These are phyloP conservation scores for Falco naumanni DNA, from an alignment of 2,797 vertebrate genomes.

Conservation along the genomic window DNA sequence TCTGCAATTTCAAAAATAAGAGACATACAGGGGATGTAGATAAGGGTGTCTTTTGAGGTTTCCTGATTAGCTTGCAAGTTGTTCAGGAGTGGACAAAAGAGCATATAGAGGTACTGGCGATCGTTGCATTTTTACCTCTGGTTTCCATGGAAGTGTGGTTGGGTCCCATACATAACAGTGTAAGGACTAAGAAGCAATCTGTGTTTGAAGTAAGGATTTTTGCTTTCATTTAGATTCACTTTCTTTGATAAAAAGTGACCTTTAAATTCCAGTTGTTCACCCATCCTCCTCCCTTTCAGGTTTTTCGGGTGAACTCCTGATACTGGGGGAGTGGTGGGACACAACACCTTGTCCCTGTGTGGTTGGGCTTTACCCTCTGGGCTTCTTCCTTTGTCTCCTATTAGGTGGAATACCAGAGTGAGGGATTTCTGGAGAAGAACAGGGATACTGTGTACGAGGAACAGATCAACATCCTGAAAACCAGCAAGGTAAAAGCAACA, in stretches of 20 bases:
- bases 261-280: not conserved
- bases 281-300: not conserved
- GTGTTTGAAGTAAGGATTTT: not conserved
- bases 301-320: not conserved
- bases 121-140: not conserved
- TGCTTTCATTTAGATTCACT: not conserved
- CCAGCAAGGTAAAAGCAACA: slow-evolving; percentile 87
- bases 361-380: not conserved
- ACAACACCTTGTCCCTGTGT: not conserved
- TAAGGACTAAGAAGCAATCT: not conserved
- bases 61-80: not conserved
- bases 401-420: slow-evolving; percentile 94
- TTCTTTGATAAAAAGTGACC: not conserved
- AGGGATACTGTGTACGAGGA: slow-evolving; percentile 95
- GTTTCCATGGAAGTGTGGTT: not conserved
- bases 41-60: not conserved
- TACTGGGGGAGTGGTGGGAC: accelerated
- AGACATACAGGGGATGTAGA: not conserved
- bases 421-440: slow-evolving; percentile 97
- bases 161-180: not conserved
- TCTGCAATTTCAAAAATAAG: not conserved
- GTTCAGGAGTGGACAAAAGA: not conserved
- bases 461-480: slow-evolving; percentile 96
- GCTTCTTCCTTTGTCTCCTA: not conserved
- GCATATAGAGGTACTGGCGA: not conserved